Percentiles rank a stretch among this genome's conserved stretches.
Conservation (phyloP, 2,797 vertebrate genomes). For the Anabas testudineus region DNA sequence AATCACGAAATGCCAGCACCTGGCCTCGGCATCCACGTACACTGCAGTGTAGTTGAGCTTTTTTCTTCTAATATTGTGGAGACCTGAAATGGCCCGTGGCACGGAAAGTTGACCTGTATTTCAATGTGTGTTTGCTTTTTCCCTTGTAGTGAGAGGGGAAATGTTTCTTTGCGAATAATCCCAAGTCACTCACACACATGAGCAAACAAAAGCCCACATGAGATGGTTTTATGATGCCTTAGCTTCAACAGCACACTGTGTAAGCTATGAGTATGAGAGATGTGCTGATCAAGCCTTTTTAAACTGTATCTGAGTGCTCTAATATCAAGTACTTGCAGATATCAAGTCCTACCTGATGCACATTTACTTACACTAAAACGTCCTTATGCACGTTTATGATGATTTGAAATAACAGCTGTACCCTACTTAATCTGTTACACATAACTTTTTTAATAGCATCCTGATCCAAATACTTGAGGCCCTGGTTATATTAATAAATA, state of each 20-base stretch:
- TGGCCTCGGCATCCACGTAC: slow-evolving; percentile 43
- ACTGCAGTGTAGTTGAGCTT: slow-evolving; percentile 1
- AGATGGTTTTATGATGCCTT: neutral
- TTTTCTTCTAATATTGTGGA: slow-evolving; percentile 14
- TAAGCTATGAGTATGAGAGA: too few species aligned
- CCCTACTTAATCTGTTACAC: too few species aligned
- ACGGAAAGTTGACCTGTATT: slow-evolving; percentile 44
- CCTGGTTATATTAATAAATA: too few species aligned
- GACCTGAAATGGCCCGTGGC: slow-evolving; percentile 47
- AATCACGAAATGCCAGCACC: slow-evolving; percentile 49
- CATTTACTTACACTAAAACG: too few species aligned
- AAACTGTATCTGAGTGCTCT: too few species aligned
- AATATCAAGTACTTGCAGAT: too few species aligned
- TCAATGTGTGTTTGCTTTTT: slow-evolving; percentile 12
- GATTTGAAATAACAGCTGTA: too few species aligned
- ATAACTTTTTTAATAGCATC: too few species aligned
- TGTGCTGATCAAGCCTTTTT: too few species aligned
- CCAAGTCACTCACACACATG: neutral
- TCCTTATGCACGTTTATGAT: too few species aligned
- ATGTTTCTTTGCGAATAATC: slow-evolving; percentile 8
- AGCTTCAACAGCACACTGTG: neutral
- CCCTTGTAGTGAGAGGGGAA: neutral
- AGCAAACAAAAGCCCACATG: slow-evolving; percentile 2
- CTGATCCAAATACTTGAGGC: too few species aligned
- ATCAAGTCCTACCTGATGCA: too few species aligned